Base-by-base conservation (phyloP, 2,888 invertebrate genomes). In the Volucella zonaria region DNA sequence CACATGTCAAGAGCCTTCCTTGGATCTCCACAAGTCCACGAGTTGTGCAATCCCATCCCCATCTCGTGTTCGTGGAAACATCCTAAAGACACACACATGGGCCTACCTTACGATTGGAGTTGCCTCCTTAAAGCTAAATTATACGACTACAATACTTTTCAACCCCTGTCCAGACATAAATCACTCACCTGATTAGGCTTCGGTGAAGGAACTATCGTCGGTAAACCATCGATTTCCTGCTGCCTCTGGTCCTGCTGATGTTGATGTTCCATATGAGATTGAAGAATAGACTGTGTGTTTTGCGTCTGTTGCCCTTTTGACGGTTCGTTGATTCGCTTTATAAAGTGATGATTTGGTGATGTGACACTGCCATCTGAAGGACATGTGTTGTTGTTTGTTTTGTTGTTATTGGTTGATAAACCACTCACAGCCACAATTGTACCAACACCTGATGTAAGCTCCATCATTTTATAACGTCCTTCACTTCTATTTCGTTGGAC, bases 151-250 rank as follows among this genome's bases (percentile, higher is more conserved):
- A 31, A 31, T 6, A 31, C 6, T 6, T 31, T 31, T 1, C 31
- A 31, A 6, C 31, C 31, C 6, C 6, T 31, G 31, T 31, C 6
- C 14, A 15, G 31, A 8, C 52, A 43, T 79, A 62, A 70, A 70
- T 70, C 61, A 74, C 83, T 75, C 61, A 85, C 83, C 76, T 85
- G 83, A 62, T 85, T 85, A 47, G 80, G 83, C 42, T 85, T 85
- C 18, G 83, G 83, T 9, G 78, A 78, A 10, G 74, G 70, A n/a
- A 73, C 51, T 18, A 76, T 43, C 15, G 82, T 62, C 38, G 80
- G 38, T 40, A 76, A 61, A 8, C 56, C 43, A 49, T 80, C 80
- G 43, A 80, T 61, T n/a, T 85, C 75, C 42, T 67, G 79, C 9
- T 83, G 79, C 42, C 47, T 64, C 0, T 79, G 82, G 43, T 82